Evolutionary conservation across 2,888 invertebrate species (phyloP).

Genomic region (Opisthograptis luteolata): DNA sequence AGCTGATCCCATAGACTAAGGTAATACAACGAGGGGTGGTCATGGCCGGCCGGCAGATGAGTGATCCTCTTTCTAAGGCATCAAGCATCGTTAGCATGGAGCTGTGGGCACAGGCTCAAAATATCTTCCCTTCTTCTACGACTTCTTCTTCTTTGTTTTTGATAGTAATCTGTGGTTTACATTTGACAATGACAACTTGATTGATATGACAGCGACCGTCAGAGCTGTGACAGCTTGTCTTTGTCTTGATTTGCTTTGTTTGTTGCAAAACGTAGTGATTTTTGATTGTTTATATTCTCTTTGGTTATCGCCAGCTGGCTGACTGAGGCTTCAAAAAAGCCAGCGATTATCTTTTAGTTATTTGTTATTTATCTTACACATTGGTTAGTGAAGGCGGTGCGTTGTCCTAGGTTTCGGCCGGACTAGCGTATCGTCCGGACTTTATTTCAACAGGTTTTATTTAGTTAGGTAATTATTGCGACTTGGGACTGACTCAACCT

Average conservation of each 20-base stretch:
- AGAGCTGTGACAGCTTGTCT: no score
- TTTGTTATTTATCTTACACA: constrained; percentile 65
- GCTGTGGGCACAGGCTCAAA: no score
- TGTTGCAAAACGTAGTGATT: constrained; percentile 25
- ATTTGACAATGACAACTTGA: no score
- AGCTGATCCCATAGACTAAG: no score
- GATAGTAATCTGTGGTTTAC: background rate
- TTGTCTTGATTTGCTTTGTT: background rate
- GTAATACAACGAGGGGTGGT: no score
- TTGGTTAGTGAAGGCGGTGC: constrained; percentile 78
- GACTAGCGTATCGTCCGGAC: constrained; percentile 82
- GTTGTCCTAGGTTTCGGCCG: constrained; percentile 83
- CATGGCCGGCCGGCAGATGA: no score
- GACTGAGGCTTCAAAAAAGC: constrained; percentile 37
- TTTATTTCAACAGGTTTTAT: constrained; percentile 41
- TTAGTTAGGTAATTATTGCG: constrained; percentile 46
- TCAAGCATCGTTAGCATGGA: no score
- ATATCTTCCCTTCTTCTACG: no score
- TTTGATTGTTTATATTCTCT: no score
- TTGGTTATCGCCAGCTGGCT: constrained; percentile 53
- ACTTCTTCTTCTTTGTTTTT: no score
- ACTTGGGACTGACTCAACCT: constrained; percentile 46
- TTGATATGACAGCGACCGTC: no score
- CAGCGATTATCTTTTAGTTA: constrained; percentile 59
- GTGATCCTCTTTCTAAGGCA: no score